phyloP scores from a whole-genome alignment of 2,113 vertebrate genomes.

The Semicossyphus pulcher region DNA sequence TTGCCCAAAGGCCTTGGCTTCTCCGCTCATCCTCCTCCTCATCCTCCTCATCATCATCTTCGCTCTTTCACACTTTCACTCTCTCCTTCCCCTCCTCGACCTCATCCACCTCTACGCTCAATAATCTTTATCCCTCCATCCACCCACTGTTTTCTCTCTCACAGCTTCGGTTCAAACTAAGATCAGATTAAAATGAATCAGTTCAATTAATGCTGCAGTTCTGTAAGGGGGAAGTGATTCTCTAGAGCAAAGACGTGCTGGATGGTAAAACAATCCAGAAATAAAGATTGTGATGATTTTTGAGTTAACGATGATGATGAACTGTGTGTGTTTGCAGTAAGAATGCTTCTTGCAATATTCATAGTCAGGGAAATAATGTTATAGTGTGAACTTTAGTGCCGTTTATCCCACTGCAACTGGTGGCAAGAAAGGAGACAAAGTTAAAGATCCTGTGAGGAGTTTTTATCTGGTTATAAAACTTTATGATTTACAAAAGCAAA shows the following conservation, averaged over 20 bases:
- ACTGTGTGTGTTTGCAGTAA: background rate
- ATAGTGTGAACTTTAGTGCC: background rate
- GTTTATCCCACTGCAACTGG: background rate
- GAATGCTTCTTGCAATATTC: background rate
- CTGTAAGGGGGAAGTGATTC: background rate
- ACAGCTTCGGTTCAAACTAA: constrained; percentile 9
- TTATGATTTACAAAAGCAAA: too few species aligned
- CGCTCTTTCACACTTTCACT: constrained; percentile 51
- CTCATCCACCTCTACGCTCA: constrained; percentile 40
- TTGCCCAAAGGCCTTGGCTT: constrained; percentile 75
- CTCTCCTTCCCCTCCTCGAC: constrained; percentile 29
- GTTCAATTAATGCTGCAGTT: too few species aligned
- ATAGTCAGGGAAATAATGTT: background rate
- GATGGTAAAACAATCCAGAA: background rate
- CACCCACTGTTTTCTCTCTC: constrained; percentile 14
- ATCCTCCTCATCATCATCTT: constrained; percentile 35
- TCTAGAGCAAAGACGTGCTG: background rate
- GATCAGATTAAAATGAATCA: constrained; percentile 1
- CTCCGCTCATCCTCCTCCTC: constrained; percentile 58
- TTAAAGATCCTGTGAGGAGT: too few species aligned
- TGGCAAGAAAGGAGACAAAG: too few species aligned
- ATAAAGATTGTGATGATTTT: too few species aligned
- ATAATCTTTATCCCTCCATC: constrained; percentile 27
- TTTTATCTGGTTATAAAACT: too few species aligned
- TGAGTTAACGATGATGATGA: too few species aligned